These are phyloP conservation scores for Aleadryas rufinucha DNA, from an alignment of 2,113 vertebrate species.

Conservation along the genomic window DNA sequence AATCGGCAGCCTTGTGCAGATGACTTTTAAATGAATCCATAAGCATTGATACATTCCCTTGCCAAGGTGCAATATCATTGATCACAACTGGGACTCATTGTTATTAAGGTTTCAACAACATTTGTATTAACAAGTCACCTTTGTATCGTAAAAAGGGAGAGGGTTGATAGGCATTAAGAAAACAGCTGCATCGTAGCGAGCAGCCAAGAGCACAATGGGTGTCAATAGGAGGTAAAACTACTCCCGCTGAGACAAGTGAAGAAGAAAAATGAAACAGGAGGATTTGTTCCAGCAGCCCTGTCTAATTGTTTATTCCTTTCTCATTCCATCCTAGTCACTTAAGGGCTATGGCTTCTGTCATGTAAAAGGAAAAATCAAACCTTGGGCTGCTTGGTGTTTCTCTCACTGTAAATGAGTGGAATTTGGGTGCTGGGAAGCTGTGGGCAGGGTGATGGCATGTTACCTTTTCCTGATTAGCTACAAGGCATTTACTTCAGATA, in stretches of 20 bases:
- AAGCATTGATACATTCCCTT: constrained; percentile 36
- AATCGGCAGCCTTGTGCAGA: not conserved
- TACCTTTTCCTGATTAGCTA: constrained; percentile 52
- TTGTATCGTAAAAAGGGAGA: constrained; percentile 55
- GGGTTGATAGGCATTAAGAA: constrained; percentile 51
- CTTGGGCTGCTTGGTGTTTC: not conserved
- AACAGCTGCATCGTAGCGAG: constrained; percentile 56
- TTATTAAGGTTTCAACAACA: constrained; percentile 58
- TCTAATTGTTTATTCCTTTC: constrained; percentile 63
- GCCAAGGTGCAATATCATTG: constrained; percentile 49
- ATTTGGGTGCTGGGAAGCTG: not conserved
- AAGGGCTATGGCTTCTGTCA: constrained; percentile 48
- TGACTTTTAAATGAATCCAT: constrained; percentile 54
- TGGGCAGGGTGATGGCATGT: not conserved
- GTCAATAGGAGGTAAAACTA: constrained; percentile 75
- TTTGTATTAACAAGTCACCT: constrained; percentile 69
- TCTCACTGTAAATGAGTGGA: constrained; percentile 6
- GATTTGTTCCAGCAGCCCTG: constrained; percentile 73
- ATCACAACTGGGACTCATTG: constrained; percentile 43
- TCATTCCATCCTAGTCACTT: constrained; percentile 47
- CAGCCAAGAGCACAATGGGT: constrained; percentile 64
- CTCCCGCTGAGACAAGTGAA: constrained; percentile 80
- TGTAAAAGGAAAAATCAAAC: constrained; percentile 26
- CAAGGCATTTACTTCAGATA: constrained; percentile 52
- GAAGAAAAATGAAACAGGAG: constrained; percentile 80